These are phyloP conservation scores for Sphaerophoria rueppellii DNA, from an alignment of 2,888 invertebrate species.

Conservation along the genomic window DNA sequence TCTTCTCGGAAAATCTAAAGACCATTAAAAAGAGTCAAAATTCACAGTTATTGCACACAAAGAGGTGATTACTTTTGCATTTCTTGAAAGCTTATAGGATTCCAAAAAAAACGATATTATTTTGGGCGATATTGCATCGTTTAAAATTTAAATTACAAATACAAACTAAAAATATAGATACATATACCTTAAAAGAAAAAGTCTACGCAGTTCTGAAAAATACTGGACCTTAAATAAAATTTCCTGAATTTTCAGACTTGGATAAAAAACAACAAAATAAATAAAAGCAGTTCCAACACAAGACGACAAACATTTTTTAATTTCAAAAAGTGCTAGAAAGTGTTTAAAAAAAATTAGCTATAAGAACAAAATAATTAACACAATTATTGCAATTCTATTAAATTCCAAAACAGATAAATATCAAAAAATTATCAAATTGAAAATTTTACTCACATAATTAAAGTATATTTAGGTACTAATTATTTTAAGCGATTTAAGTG, in stretches of 20 bases:
- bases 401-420: background rate
- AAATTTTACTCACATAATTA: background rate
- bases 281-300: background rate
- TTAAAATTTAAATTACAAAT: too few species aligned
- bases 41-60: too few species aligned
- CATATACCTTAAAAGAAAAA: too few species aligned
- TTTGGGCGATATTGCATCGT: too few species aligned
- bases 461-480: background rate
- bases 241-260: background rate
- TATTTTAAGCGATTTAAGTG: too few species aligned
- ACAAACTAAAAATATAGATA: too few species aligned
- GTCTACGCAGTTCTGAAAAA: background rate
- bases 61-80: too few species aligned
- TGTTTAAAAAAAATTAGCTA: background rate
- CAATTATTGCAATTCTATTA: background rate
- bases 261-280: background rate
- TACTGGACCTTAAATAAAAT: background rate
- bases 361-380: background rate
- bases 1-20: too few species aligned
- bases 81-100: too few species aligned
- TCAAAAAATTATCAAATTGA: background rate
- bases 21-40: too few species aligned
- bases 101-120: too few species aligned
- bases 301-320: background rate
- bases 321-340: slow-evolving; percentile 15